phyloP scores from a whole-genome alignment of 2,113 vertebrate species.

The Phyllostomus hastatus region DNA sequence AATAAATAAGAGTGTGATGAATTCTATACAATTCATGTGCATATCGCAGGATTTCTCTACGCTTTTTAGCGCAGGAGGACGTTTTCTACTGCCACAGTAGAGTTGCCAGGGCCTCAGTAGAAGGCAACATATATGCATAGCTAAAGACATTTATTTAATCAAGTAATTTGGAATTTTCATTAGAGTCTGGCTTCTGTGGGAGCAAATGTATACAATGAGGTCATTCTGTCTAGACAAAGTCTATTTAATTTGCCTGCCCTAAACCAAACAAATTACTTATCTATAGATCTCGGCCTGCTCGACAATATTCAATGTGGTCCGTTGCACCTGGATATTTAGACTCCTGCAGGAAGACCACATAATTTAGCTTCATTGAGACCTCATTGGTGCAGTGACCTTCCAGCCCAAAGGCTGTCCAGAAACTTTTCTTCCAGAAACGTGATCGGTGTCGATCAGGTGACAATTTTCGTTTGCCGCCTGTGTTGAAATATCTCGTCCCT shows the following conservation, averaged over 20 bases:
- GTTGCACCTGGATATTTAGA: conserved; percentile 62
- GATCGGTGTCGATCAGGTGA: neutral
- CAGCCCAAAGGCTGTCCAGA: neutral
- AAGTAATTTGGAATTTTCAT: conserved; percentile 64
- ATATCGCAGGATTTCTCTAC: neutral
- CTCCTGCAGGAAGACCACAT: neutral
- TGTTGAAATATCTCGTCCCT: neutral
- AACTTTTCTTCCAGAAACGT: conserved; percentile 14
- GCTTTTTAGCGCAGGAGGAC: neutral
- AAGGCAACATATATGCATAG: conserved; percentile 63
- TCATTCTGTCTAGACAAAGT: conserved; percentile 57
- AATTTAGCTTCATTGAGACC: conserved; percentile 17
- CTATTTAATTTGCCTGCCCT: conserved; percentile 53
- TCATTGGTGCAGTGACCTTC: neutral
- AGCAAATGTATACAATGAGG: conserved; percentile 53
- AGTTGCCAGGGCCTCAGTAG: neutral
- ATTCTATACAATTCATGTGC: neutral
- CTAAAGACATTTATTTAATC: conserved; percentile 63
- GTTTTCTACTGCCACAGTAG: neutral
- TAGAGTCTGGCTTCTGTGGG: conserved; percentile 42
- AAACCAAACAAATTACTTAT: conserved; percentile 66
- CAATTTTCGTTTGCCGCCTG: conserved; percentile 4
- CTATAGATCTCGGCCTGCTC: conserved; percentile 63
- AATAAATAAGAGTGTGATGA: neutral
- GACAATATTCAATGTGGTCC: conserved; percentile 47